phyloP scores from a whole-genome alignment of 2,113 vertebrate species.

The Thryonomys swinderianus region DNA sequence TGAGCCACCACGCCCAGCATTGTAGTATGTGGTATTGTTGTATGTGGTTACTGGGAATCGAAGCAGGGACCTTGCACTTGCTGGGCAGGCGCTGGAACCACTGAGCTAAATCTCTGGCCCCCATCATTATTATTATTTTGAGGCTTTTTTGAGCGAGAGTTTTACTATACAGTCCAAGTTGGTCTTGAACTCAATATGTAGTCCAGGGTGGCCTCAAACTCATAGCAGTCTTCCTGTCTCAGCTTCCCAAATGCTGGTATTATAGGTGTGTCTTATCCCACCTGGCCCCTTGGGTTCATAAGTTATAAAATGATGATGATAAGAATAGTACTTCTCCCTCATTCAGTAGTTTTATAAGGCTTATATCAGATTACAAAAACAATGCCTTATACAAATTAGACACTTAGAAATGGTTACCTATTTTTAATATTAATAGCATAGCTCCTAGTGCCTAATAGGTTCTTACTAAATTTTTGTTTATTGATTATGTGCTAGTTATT shows the following conservation, averaged over 20 bases:
- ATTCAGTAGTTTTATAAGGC: background rate
- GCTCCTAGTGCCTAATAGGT: background rate
- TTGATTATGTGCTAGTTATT: background rate
- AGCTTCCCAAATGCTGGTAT: background rate
- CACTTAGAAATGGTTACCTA: background rate
- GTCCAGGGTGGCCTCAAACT: background rate
- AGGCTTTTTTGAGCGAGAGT: background rate
- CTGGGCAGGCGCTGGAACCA: no score
- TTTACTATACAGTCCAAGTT: background rate
- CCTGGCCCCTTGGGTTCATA: background rate
- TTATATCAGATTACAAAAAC: background rate
- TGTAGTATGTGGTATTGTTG: no score
- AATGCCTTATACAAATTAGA: background rate
- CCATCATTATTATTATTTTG: background rate
- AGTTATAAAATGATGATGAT: background rate
- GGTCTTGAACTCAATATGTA: no score
- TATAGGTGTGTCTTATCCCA: background rate
- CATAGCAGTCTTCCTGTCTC: background rate
- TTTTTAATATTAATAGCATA: slow-evolving; percentile 23
- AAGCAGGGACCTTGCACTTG: no score
- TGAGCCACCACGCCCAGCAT: no score
- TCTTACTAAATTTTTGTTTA: slow-evolving; percentile 6
- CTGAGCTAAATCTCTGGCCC: no score
- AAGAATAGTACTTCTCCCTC: background rate
- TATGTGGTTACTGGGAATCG: no score